phyloP scores from a whole-genome alignment of 1,140 invertebrate species.

The Rhyzopertha dominica region DNA sequence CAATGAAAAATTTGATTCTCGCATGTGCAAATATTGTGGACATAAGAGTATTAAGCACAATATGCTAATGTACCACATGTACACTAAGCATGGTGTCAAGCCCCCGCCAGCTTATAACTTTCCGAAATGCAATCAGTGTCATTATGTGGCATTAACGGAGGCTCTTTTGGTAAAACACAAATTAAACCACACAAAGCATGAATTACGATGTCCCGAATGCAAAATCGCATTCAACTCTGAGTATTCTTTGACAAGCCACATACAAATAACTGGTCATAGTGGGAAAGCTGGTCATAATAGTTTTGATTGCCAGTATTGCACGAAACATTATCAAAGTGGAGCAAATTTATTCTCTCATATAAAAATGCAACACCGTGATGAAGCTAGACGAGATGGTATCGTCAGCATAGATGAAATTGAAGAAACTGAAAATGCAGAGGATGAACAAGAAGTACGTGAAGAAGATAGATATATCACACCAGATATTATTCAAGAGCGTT shows the following conservation, averaged over 20 bases:
- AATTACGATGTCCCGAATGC: conserved; percentile 51
- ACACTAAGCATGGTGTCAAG: conserved; percentile 70
- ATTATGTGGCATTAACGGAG: conserved; percentile 58
- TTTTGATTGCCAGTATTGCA: conserved; percentile 64
- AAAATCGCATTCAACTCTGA: conserved; percentile 49
- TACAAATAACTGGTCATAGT: conserved; percentile 53
- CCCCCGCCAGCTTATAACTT: conserved; percentile 64
- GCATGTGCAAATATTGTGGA: conserved; percentile 80
- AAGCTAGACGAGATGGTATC: conserved; percentile 56
- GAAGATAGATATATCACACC: conserved; percentile 21
- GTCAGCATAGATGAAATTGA: conserved; percentile 55
- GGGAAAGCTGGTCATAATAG: conserved; percentile 40
- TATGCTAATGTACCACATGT: conserved; percentile 73
- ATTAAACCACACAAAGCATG: conserved; percentile 49
- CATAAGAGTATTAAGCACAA: conserved; percentile 69
- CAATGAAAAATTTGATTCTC: conserved; percentile 70
- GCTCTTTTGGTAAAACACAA: conserved; percentile 64
- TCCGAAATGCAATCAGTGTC: conserved; percentile 72
- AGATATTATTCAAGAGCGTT: conserved; percentile 2
- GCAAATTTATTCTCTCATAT: conserved; percentile 63
- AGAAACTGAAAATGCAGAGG: conserved; percentile 46
- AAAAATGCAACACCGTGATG: conserved; percentile 56
- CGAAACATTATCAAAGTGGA: conserved; percentile 54
- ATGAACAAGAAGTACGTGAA: conserved; percentile 43
- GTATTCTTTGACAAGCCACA: conserved; percentile 49